Evolutionary conservation across 2,888 invertebrate genomes (phyloP).

Genomic region (Macrosiphum euphorbiae): DNA sequence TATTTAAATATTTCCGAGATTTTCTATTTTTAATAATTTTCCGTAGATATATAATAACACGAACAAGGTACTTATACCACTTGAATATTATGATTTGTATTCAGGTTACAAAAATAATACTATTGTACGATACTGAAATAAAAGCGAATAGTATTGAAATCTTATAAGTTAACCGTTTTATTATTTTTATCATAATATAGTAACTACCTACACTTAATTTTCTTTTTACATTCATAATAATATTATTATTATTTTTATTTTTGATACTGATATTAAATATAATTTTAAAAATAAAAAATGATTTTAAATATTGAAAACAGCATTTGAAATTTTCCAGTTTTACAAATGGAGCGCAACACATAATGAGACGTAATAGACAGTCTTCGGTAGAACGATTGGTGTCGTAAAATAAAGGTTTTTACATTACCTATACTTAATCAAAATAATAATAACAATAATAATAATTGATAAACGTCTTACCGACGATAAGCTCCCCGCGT

Average conservation of each 20-base stretch:
- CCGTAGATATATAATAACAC: neutral
- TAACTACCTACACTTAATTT: neutral
- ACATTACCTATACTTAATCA: too few relatives aligned
- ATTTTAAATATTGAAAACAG: neutral
- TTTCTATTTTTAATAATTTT: neutral
- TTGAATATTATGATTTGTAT: neutral
- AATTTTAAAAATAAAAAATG: neutral
- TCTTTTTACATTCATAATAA: neutral
- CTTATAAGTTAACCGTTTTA: neutral
- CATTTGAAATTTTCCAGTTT: neutral
- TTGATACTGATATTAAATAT: neutral
- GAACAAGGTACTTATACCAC: neutral
- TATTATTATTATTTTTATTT: neutral
- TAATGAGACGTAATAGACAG: neutral
- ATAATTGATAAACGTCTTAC: neutral
- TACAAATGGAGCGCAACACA: neutral
- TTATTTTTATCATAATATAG: neutral
- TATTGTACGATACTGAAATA: neutral
- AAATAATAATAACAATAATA: neutral
- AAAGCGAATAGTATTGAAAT: neutral
- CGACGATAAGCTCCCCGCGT: slow-evolving; percentile 12
- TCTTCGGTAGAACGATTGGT: neutral
- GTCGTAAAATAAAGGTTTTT: neutral
- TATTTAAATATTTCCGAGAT: neutral
- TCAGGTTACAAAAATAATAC: neutral